phyloP scores from a whole-genome alignment of 2,113 vertebrate genomes.

The Anolis sagrei region DNA sequence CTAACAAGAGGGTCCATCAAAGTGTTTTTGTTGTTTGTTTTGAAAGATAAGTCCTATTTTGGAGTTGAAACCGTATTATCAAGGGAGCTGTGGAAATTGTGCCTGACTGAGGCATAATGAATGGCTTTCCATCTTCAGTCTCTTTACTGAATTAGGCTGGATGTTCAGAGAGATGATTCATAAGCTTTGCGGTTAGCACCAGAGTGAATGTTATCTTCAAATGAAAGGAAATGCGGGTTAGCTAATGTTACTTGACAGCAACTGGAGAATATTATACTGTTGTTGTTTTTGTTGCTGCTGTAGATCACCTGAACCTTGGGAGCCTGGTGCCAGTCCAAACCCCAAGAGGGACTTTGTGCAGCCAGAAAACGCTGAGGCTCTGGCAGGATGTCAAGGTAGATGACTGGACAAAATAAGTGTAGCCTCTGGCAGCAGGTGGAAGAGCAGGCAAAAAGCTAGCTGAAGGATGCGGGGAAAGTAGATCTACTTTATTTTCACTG shows the following conservation, averaged over 20 bases:
- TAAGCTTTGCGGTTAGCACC: neutral
- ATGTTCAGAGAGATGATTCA: neutral
- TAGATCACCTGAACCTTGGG: neutral
- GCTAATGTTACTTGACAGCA: neutral
- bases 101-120: neutral
- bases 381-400: slow-evolving; percentile 5
- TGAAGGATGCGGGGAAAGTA: neutral
- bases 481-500: neutral
- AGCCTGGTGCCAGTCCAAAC: neutral
- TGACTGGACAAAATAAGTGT: neutral
- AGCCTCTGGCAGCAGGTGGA: neutral
- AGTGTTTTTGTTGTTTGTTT: neutral
- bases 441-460: neutral
- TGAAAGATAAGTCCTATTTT: neutral
- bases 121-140: neutral
- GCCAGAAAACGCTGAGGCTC: neutral
- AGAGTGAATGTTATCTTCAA: neutral
- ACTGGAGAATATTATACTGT: neutral
- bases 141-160: neutral
- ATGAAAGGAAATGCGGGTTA: neutral
- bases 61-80: neutral
- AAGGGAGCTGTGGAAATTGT: neutral
- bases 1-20: neutral
- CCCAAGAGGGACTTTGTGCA: neutral
- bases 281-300: neutral